Base-by-base conservation (phyloP, 2,113 vertebrate species). In the Aix galericulata region DNA sequence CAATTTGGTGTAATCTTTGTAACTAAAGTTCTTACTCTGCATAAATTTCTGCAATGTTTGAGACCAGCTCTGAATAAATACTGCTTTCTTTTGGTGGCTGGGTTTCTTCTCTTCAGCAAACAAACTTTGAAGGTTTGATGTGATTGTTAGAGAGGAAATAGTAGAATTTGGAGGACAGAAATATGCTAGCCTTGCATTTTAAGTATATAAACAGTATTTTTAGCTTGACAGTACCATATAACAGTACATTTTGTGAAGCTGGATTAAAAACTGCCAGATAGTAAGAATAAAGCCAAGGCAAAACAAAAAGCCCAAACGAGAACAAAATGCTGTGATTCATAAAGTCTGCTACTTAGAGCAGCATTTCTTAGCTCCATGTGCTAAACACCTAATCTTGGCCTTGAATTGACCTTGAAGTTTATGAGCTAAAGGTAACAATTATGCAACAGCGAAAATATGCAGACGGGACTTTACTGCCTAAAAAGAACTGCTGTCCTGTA, bases 371-470 rank as follows among this genome's bases (percentile, higher is more conserved):
- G 50, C 89, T 97, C 95, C 94, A 79, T 93, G 91, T 91, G 75
- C 86, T 97, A 74, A 93, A 88, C 95, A 97, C 93, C 93, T 98
- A 72, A 17, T 73, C 64, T 59, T 95, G 90, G 97, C 97, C 94
- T 96, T 16, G 12, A 69, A 76, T 13, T 97, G 95, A 97, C 97
- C 97, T 96, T 92, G 74, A 68, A 85, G 83, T 97, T 98, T 98
- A 98, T 93, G 86, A 96, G 87, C 93, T 97, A 84, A 97, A 97
- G 96, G 97, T 98, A 98, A 95, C 95, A 95, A 96, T 96, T 98
- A 97, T 94, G 97, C 91, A 97, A 96, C 29, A n/a, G 84, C 88
- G 96, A 80, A 98, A 98, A 95, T 96, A 98, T 98, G 97, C 94
- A 97, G 97, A 93, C 97, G 9, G 53, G 93, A 78, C 94, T 97